Evolutionary conservation across 2,888 invertebrate genomes (phyloP).

Genomic region (Hypselothyrea guttata): DNA sequence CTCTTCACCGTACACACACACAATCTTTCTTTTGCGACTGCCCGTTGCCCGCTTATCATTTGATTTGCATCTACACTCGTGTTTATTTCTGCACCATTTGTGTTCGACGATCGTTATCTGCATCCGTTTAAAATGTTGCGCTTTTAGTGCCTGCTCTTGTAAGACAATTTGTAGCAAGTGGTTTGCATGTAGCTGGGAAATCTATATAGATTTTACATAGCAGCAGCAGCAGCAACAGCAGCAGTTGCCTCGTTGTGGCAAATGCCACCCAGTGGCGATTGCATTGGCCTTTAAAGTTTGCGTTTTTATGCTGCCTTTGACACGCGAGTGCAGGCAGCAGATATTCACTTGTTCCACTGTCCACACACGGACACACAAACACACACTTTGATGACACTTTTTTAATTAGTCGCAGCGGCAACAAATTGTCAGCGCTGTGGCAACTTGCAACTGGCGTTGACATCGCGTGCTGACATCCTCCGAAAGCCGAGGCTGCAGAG

Average conservation of each 20-base stretch:
- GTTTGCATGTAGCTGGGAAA: slow-evolving; percentile 76
- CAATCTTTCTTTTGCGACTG: slow-evolving; percentile 14
- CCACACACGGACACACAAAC: slow-evolving; percentile 42
- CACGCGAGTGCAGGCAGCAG: slow-evolving; percentile 61
- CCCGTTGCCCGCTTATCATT: slow-evolving; percentile 56
- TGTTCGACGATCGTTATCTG: slow-evolving; percentile 80
- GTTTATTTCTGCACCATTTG: slow-evolving; percentile 81
- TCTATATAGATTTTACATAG: slow-evolving; percentile 73
- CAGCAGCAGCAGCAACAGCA: no score
- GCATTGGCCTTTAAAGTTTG: slow-evolving; percentile 52
- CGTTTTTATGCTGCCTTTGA: slow-evolving; percentile 67
- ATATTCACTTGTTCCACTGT: slow-evolving; percentile 50
- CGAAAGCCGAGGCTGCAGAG: slow-evolving; percentile 42
- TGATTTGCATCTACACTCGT: slow-evolving; percentile 80
- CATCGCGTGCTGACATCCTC: slow-evolving; percentile 52
- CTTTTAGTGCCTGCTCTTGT: slow-evolving; percentile 65
- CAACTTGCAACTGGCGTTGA: slow-evolving; percentile 39
- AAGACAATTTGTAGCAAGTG: slow-evolving; percentile 77
- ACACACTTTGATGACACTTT: slow-evolving; percentile 71
- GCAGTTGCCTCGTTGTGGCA: slow-evolving; percentile 20
- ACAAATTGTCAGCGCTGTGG: slow-evolving; percentile 35
- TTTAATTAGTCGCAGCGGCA: slow-evolving; percentile 61
- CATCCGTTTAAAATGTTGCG: slow-evolving; percentile 72
- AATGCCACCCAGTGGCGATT: slow-evolving; percentile 55
- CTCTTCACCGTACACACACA: neutral